These are phyloP conservation scores for Acanthochromis polyacanthus DNA, from an alignment of 2,113 vertebrate species.

Conservation along the genomic window DNA sequence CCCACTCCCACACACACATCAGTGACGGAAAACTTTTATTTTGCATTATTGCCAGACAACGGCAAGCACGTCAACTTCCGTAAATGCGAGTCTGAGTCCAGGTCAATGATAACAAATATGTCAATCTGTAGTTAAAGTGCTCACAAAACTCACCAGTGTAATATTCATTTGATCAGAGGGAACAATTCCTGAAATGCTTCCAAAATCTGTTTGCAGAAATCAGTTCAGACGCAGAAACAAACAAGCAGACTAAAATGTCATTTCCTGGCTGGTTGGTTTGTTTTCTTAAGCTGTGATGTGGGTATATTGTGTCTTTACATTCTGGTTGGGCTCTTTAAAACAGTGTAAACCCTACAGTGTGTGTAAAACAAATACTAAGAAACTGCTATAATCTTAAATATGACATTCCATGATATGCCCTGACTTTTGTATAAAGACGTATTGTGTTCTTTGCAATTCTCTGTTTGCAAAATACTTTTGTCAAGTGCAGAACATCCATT, in stretches of 20 bases:
- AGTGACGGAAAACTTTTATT: neutral
- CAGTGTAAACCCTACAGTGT: too few relatives aligned
- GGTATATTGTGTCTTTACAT: neutral
- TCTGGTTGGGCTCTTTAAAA: neutral
- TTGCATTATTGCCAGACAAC: neutral
- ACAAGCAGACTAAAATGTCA: neutral
- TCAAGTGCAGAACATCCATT: too few relatives aligned
- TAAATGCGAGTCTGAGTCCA: neutral
- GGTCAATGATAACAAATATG: neutral
- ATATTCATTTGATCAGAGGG: neutral
- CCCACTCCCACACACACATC: conserved; percentile 24
- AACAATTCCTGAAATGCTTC: neutral
- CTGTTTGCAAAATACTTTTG: too few relatives aligned
- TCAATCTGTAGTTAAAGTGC: too few relatives aligned
- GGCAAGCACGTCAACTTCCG: neutral
- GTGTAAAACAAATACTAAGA: neutral
- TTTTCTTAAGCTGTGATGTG: neutral
- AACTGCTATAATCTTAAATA: neutral
- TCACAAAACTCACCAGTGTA: too few relatives aligned
- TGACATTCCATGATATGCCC: too few relatives aligned
- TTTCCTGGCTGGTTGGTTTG: neutral
- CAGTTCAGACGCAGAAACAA: conserved; percentile 1
- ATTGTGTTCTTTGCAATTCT: too few relatives aligned
- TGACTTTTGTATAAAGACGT: too few relatives aligned
- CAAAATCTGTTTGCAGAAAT: neutral